These are phyloP conservation scores for Sorex maritimensis DNA, from an alignment of 2,797 vertebrate genomes.

Conservation along the genomic window DNA sequence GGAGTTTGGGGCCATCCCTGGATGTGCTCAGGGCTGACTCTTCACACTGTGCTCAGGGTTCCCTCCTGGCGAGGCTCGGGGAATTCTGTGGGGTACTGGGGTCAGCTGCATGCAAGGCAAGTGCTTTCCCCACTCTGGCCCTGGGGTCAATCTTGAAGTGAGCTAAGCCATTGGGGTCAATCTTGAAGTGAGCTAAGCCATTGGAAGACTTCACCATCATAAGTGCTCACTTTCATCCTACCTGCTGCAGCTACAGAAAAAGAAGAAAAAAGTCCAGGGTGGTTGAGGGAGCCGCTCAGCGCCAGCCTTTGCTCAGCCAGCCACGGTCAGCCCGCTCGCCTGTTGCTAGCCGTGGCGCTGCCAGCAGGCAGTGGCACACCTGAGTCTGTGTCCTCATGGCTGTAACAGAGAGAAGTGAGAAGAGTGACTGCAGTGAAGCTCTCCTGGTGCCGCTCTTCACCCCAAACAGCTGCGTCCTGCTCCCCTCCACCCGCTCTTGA, in stretches of 20 bases:
- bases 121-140: too few species aligned
- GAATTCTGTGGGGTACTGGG: too few species aligned
- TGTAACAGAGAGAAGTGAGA: background rate
- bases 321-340: too few species aligned
- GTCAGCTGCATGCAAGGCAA: too few species aligned
- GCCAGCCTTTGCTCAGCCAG: background rate
- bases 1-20: too few species aligned
- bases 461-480: slow-evolving; percentile 22
- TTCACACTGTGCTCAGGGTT: too few species aligned
- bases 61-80: too few species aligned
- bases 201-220: too few species aligned
- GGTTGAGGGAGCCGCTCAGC: background rate
- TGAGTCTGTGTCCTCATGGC: background rate
- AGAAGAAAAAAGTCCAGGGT: background rate
- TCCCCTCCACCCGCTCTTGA: too few species aligned
- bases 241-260: background rate
- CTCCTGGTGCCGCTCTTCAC: background rate
- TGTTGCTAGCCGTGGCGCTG: too few species aligned
- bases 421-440: background rate
- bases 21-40: too few species aligned
- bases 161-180: background rate
- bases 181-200: background rate
- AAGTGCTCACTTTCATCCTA: background rate
- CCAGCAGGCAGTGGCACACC: background rate
- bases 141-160: background rate